phyloP scores from a whole-genome alignment of 64 coral and sea anemone species.

The Pocillopora verrucosa region DNA sequence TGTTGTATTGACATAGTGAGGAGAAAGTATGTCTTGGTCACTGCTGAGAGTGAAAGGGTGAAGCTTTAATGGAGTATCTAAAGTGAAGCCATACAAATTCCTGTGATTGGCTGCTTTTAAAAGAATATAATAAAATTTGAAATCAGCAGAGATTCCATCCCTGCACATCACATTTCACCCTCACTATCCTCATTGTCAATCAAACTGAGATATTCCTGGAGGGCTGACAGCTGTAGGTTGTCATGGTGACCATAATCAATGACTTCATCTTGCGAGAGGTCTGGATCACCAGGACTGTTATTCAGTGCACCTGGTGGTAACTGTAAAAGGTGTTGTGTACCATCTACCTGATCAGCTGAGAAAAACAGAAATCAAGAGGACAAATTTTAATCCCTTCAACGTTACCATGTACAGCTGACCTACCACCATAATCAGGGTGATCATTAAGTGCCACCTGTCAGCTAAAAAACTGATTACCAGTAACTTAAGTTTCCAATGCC shows the following conservation, averaged over 20 bases:
- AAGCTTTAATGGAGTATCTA: no score
- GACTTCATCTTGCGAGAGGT: constrained; percentile 81
- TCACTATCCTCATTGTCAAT: constrained; percentile 35
- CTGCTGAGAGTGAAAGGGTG: no score
- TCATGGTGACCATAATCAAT: constrained; percentile 71
- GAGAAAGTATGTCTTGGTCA: no score
- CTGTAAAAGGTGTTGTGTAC: constrained; percentile 14
- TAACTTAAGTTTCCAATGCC: no score
- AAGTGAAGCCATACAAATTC: no score
- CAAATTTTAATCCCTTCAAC: neutral
- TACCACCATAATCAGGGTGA: no score
- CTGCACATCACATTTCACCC: constrained; percentile 41
- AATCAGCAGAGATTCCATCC: neutral
- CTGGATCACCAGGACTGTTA: constrained; percentile 54
- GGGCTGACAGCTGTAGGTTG: constrained; percentile 55
- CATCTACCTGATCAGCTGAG: constrained; percentile 33
- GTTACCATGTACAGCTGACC: neutral
- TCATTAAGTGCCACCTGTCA: no score
- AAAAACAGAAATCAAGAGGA: neutral
- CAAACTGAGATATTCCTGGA: constrained; percentile 69
- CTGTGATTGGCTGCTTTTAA: no score
- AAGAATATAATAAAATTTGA: neutral
- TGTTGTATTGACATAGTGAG: no score
- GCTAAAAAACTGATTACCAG: no score
- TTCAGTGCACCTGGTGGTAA: neutral